These are phyloP conservation scores for Romanogobio albipinnatus DNA, from an alignment of 2,113 vertebrate species.

Conservation along the genomic window DNA sequence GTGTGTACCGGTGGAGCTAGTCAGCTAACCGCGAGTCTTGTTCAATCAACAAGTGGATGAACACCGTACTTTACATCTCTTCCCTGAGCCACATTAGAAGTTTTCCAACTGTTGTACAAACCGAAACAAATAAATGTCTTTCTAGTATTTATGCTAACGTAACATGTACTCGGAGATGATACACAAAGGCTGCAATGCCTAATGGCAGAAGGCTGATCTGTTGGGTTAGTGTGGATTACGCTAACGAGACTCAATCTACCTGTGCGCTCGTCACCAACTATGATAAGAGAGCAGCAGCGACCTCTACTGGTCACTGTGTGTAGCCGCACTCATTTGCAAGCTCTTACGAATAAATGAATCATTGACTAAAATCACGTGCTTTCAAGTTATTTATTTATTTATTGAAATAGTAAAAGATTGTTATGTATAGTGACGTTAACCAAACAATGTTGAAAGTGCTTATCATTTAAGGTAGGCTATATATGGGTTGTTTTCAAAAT, in stretches of 20 bases:
- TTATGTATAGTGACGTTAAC: not conserved
- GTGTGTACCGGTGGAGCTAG: slow-evolving; percentile 30
- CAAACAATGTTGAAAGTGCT: not conserved
- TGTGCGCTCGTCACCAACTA: not conserved
- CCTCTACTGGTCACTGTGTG: slow-evolving; percentile 5
- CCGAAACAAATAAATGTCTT: not conserved
- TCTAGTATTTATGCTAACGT: not conserved
- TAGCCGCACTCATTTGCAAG: not conserved
- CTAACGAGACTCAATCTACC: slow-evolving; percentile 5
- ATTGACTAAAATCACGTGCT: no score
- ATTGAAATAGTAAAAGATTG: no score
- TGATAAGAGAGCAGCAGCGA: not conserved
- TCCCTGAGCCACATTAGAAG: not conserved
- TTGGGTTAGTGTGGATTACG: slow-evolving; percentile 33
- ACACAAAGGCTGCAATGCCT: slow-evolving; percentile 10
- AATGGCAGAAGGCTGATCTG: slow-evolving; percentile 23
- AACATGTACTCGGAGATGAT: not conserved
- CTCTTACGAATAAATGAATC: no score
- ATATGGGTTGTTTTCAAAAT: not conserved
- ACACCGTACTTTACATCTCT: not conserved
- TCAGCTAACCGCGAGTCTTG: slow-evolving; percentile 36
- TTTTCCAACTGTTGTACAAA: not conserved
- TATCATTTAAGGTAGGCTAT: not conserved
- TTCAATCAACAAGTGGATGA: slow-evolving; percentile 42
- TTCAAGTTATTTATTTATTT: no score